These are phyloP conservation scores for Diprion similis DNA, from an alignment of 1,140 invertebrate species.

Conservation along the genomic window DNA sequence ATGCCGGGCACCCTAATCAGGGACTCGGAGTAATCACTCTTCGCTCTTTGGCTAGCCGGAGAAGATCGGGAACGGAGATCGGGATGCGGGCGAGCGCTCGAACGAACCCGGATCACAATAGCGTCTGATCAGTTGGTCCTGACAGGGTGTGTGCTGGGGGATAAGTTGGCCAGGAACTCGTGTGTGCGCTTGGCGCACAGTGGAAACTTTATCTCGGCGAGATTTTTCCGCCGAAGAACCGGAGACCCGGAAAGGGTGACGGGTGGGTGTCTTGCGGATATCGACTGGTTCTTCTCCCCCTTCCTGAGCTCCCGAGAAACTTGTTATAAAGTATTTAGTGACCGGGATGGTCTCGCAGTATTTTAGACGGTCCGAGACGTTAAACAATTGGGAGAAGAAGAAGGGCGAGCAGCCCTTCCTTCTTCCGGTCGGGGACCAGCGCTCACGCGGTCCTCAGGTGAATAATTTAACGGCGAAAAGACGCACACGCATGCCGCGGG, in stretches of 20 bases:
- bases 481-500: background rate
- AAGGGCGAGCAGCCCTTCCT: background rate
- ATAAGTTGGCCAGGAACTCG: conserved; percentile 15
- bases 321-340: conserved; percentile 26
- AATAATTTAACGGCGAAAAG: background rate
- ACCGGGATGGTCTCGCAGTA: conserved; percentile 26
- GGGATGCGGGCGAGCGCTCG: no score
- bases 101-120: conserved; percentile 39
- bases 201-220: conserved; percentile 47
- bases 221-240: conserved; percentile 38
- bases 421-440: background rate
- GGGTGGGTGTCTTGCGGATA: conserved; percentile 34
- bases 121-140: conserved; percentile 46
- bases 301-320: background rate
- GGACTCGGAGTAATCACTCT: no score
- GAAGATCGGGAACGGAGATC: no score
- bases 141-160: conserved; percentile 27
- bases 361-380: conserved; percentile 7
- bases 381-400: no score
- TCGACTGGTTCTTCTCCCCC: conserved; percentile 20
- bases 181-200: conserved; percentile 39
- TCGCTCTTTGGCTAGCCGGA: no score
- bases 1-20: no score
- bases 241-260: conserved; percentile 14
- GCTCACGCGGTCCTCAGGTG: background rate